phyloP scores from a whole-genome alignment of 2,113 vertebrate species.

The Prunella fulvescens region DNA sequence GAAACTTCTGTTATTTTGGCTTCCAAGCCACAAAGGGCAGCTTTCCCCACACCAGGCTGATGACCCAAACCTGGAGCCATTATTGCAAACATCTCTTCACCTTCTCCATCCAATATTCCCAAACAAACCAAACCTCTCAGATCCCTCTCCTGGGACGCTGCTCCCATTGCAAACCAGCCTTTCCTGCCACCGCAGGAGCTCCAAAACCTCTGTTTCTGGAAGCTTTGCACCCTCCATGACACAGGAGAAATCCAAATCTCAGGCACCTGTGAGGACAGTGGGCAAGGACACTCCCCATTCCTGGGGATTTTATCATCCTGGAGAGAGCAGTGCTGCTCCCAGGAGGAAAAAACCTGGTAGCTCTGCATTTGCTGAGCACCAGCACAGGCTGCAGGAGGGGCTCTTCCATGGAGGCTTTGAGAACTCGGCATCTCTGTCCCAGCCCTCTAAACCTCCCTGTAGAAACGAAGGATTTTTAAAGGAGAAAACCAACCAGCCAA shows the following conservation, averaged over 20 bases:
- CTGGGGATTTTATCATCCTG: neutral
- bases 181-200: neutral
- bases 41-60: neutral
- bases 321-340: neutral
- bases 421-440: rapidly evolving
- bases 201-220: neutral
- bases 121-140: neutral
- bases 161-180: neutral
- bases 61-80: neutral
- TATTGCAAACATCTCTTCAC: neutral
- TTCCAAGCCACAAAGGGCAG: neutral
- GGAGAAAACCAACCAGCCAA: neutral
- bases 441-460: neutral
- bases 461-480: neutral
- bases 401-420: neutral
- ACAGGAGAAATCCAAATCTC: neutral
- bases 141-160: rapidly evolving
- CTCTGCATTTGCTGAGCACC: neutral
- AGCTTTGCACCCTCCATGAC: neutral
- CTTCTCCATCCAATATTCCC: neutral
- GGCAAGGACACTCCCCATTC: neutral
- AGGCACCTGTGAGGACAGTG: neutral
- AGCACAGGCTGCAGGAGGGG: neutral
- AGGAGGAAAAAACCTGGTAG: neutral
- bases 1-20: neutral